Percentiles rank a stretch among this genome's conserved stretches.
phyloP scores from a whole-genome alignment of 2,797 vertebrate species.

The Myotis findleyi region DNA sequence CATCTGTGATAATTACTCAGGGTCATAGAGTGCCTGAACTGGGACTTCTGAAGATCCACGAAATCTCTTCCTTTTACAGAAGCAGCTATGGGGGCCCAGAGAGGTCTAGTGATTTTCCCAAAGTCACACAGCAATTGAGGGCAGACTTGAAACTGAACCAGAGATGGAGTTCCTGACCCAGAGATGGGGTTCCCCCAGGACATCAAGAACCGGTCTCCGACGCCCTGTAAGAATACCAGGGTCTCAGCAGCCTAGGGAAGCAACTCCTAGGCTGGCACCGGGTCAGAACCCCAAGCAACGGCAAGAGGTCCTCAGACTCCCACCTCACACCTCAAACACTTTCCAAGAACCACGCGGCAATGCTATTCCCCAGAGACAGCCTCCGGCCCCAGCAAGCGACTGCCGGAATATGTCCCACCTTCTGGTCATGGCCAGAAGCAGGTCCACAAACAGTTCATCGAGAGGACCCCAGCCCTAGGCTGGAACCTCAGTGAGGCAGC shows the following conservation, averaged over 20 bases:
- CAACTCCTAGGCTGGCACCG: neutral
- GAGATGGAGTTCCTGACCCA: neutral
- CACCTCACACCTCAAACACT: neutral
- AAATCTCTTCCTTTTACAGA: neutral
- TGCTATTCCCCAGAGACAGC: neutral
- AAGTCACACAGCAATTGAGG: constrained; percentile 25
- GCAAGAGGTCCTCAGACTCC: neutral
- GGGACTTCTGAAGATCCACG: neutral
- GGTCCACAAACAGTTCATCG: neutral
- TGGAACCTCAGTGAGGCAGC: neutral
- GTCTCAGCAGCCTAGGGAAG: neutral
- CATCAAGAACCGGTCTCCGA: neutral
- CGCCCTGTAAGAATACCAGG: no score
- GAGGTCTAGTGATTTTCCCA: neutral
- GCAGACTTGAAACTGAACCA: neutral
- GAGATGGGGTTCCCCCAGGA: neutral
- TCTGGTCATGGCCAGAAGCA: neutral
- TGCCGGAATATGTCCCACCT: neutral
- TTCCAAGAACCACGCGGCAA: neutral
- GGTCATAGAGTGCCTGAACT: neutral
- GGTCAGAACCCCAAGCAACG: neutral
- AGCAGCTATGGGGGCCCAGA: neutral
- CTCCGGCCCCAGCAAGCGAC: neutral
- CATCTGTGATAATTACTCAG: neutral
- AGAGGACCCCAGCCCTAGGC: neutral